A percentile compares a stretch with the other conserved stretches of the same genome.
Evolutionary conservation across 2,113 vertebrate species (phyloP).

Genomic region (Cyanoderma ruficeps): DNA sequence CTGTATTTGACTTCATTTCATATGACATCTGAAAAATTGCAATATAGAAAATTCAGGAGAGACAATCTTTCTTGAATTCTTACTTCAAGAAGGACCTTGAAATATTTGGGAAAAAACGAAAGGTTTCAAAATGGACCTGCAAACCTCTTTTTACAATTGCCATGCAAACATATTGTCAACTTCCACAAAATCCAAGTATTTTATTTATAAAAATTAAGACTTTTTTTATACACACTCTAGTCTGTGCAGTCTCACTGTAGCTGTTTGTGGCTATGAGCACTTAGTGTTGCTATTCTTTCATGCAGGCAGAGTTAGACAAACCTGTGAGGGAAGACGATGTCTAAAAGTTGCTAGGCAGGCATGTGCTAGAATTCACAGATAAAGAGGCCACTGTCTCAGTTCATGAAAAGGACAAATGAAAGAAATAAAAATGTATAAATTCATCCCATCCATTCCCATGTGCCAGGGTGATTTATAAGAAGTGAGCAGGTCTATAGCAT

Average conservation of each 20-base stretch:
- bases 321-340: neutral
- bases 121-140: neutral
- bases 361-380: neutral
- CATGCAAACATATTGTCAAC: neutral
- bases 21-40: neutral
- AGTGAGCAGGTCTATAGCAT: neutral
- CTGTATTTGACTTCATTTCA: neutral
- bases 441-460: neutral
- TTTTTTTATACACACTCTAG: neutral
- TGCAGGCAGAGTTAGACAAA: neutral
- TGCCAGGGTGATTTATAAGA: neutral
- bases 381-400: neutral
- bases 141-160: neutral
- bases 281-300: neutral
- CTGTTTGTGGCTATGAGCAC: neutral
- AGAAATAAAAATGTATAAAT: neutral
- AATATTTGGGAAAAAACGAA: neutral
- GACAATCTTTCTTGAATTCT: neutral
- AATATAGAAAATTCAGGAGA: neutral
- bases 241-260: neutral
- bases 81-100: neutral
- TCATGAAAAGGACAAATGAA: neutral
- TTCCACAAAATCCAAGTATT: neutral
- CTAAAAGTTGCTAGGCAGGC: neutral
- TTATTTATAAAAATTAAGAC: neutral